Evolutionary conservation across 1,140 invertebrate species (phyloP).

Genomic region (Bathynomus jamesi): DNA sequence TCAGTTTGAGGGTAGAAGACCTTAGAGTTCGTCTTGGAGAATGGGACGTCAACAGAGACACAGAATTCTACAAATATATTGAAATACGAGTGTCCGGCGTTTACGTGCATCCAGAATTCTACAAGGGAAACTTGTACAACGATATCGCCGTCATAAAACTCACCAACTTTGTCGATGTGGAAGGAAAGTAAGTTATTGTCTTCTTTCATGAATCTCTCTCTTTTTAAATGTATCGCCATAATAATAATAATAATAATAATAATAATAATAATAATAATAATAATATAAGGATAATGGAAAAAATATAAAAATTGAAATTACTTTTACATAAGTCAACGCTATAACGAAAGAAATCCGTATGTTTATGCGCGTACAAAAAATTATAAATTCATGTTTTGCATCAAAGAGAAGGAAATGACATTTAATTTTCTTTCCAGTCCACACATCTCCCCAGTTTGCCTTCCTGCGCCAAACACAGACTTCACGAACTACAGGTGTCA

Average conservation of each 20-base stretch:
- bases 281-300: no score
- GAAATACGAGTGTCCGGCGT: constrained; percentile 73
- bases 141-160: constrained; percentile 78
- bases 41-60: constrained; percentile 91
- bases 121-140: constrained; percentile 84
- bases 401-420: no score
- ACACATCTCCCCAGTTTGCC: constrained; percentile 63
- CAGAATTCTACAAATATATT: constrained; percentile 86
- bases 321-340: no score
- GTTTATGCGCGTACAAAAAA: no score
- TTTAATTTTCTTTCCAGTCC: constrained; percentile 41
- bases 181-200: constrained; percentile 48
- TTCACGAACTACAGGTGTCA: constrained; percentile 60
- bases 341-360: no score
- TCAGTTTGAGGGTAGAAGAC: constrained; percentile 53
- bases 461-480: constrained; percentile 49
- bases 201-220: no score
- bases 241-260: no score
- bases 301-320: no score
- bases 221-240: no score
- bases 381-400: no score
- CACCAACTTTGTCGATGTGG: constrained; percentile 70
- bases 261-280: no score
- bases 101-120: constrained; percentile 79
- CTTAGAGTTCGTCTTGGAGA: constrained; percentile 78